Evolutionary conservation across 2,888 invertebrate genomes (phyloP).

Genomic region (Archips xylosteana): DNA sequence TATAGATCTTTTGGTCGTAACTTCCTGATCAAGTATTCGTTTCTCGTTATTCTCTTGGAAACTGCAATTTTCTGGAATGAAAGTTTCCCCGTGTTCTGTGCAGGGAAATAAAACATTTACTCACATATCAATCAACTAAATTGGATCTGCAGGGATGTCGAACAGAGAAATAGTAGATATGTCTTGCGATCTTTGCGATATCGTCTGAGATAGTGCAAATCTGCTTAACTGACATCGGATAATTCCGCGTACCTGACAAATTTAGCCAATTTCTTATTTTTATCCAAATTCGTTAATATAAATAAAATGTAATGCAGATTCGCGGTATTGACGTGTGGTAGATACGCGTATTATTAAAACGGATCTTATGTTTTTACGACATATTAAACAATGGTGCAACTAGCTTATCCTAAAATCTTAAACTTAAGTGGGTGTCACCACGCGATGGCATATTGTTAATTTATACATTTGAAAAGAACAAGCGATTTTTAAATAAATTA

Average conservation of each 20-base stretch:
- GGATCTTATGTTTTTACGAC: background rate
- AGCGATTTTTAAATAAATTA: background rate
- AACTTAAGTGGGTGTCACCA: background rate
- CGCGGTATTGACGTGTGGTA: no score
- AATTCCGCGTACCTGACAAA: no score
- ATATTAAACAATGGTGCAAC: background rate
- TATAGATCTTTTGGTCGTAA: background rate
- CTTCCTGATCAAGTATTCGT: background rate
- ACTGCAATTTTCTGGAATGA: background rate
- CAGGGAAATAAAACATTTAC: background rate
- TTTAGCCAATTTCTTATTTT: no score
- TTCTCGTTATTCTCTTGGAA: constrained; percentile 3
- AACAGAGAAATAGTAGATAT: background rate
- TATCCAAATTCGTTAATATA: no score
- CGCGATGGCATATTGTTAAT: background rate
- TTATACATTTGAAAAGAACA: background rate
- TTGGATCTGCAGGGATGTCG: background rate
- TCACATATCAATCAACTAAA: background rate
- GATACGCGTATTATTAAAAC: no score
- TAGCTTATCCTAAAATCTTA: constrained; percentile 4
- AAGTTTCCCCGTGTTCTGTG: background rate
- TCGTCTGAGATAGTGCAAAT: background rate
- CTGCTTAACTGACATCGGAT: no score
- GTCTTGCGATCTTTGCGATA: background rate
- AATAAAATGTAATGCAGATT: no score